Base-by-base conservation (phyloP, 2,113 vertebrate genomes). In the Protobothrops mucrosquamatus region DNA sequence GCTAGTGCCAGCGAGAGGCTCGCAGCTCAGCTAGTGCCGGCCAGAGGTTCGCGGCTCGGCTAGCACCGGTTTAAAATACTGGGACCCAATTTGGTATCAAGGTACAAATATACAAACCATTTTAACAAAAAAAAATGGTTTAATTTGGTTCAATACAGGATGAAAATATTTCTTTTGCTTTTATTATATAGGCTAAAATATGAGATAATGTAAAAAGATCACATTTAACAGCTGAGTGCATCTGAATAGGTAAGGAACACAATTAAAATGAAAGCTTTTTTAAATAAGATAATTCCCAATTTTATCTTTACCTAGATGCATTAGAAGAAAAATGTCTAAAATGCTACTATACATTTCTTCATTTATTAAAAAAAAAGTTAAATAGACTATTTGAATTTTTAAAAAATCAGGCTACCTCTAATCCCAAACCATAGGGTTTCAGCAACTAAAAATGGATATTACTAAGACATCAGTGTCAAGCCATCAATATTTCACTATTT, bases 201-300 rank as follows among this genome's bases (percentile, higher is more conserved):
- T 55, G 54, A 18, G 54, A 55, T 55, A 55, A 20, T n/a, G n/a
- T 39, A 11, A 94, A 94, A 90, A 96, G 46, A 0, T 0, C 64
- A 95, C 93, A 94, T 92, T 96, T 94, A 96, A 92, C 92, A 88
- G 86, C 87, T 91, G 92, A 89, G 48, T 23, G 56, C 93, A 97
- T 95, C 96, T 91, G 48, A 64, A 91, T 93, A 96, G 94, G 39
- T 85, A 95, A 96, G 89, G 94, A 93, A 92, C 59, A 95, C 93
- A 94, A 91, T 90, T 39, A 95, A 91, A 94, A 89, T 90, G 46
- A 6, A 39, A 24, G 69, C 20, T 23, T 85, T 22, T 56, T 87
- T 22, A 87, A 52, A 48, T 34, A 48, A 86, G 18, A 86, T 48
- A 86, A 86, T 22, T 43, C n/a, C n/a, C n/a, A 48, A 8, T 46